phyloP scores from a whole-genome alignment of 2,888 invertebrate species.

The Neoitamus cyanurus region DNA sequence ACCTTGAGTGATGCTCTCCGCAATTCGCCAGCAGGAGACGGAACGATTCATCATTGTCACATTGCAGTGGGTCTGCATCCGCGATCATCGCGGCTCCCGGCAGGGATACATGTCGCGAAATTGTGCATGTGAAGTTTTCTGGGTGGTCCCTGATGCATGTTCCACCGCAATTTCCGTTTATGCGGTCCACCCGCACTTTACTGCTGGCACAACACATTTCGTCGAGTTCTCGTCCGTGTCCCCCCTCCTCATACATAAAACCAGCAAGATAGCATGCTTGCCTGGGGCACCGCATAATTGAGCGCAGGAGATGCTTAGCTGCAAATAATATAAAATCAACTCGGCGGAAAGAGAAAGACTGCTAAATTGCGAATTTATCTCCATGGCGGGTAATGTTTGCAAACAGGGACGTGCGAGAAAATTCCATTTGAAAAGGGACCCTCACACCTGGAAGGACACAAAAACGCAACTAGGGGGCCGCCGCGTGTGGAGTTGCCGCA shows the following conservation, averaged over 20 bases:
- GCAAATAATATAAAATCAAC: not conserved
- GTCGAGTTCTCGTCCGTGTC: not conserved
- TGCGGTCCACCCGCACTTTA: not conserved
- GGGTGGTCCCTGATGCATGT: not conserved
- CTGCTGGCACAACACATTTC: not conserved
- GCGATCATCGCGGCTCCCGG: not conserved
- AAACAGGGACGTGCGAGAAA: not conserved
- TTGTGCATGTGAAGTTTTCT: not conserved
- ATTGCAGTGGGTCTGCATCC: not conserved
- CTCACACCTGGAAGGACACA: not conserved
- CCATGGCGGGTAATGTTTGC: not conserved
- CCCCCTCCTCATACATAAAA: not conserved
- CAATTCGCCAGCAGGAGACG: not conserved
- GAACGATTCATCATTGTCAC: not conserved
- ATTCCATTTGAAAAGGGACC: not conserved
- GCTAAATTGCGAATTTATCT: not conserved
- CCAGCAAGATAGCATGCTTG: not conserved
- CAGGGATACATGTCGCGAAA: not conserved
- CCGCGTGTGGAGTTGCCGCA: not conserved
- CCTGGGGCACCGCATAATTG: not conserved
- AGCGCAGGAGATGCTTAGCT: not conserved
- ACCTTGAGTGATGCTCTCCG: not conserved
- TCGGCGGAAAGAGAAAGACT: not conserved
- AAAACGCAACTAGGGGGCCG: not conserved
- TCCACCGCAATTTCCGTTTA: not conserved